phyloP scores from a whole-genome alignment of 2,888 invertebrate species.

The Acholoe squamosa region DNA sequence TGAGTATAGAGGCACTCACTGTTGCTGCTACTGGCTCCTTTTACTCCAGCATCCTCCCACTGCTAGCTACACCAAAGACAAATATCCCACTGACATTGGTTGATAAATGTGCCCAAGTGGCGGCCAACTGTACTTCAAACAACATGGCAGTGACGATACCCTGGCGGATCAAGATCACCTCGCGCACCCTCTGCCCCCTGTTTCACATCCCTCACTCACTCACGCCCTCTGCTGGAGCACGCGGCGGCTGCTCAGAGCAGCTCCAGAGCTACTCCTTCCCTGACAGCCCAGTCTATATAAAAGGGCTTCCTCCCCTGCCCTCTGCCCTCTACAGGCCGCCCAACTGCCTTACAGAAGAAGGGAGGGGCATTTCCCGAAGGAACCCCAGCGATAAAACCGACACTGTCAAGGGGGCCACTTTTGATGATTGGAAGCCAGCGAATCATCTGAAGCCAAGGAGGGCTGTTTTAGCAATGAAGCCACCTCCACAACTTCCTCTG shows the following conservation, averaged over 20 bases:
- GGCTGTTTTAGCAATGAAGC: conserved; percentile 53
- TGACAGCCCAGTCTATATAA: conserved; percentile 43
- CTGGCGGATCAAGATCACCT: conserved; percentile 40
- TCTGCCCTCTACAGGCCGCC: conserved; percentile 41
- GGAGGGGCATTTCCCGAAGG: conserved; percentile 55
- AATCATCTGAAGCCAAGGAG: conserved; percentile 59
- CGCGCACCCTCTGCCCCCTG: conserved; percentile 36
- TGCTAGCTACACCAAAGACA: conserved; percentile 50
- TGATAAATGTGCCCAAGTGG: conserved; percentile 54
- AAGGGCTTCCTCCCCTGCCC: conserved; percentile 53
- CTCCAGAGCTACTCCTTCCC: neutral
- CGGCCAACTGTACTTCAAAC: conserved; percentile 51
- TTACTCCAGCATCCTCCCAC: neutral
- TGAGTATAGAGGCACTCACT: neutral
- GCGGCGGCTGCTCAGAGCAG: neutral
- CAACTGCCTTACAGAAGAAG: neutral
- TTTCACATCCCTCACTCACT: conserved; percentile 40
- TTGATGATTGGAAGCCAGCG: conserved; percentile 57
- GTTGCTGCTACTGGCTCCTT: conserved; percentile 28
- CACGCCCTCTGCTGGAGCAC: neutral
- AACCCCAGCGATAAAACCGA: conserved; percentile 51
- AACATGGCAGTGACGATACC: conserved; percentile 53
- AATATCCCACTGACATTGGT: conserved; percentile 50
- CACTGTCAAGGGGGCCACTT: conserved; percentile 47
- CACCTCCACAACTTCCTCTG: conserved; percentile 48